A percentile compares a stretch with the other conserved stretches of the same genome.
phyloP scores from a whole-genome alignment of 2,113 vertebrate species.

The Cephalopholis sonnerati region DNA sequence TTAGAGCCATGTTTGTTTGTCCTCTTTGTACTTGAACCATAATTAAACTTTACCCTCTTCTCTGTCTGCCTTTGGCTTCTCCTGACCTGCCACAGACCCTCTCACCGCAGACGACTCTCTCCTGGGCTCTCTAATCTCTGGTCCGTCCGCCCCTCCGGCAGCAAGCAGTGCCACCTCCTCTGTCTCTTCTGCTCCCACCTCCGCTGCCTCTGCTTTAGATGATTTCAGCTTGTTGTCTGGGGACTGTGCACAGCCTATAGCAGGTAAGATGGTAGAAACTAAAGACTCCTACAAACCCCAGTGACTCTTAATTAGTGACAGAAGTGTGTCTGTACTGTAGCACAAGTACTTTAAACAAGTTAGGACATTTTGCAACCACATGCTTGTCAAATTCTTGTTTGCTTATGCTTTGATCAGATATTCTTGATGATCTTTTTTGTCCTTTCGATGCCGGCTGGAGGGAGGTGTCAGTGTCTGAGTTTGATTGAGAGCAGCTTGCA shows the following conservation, averaged over 20 bases:
- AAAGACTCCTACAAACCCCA: background rate
- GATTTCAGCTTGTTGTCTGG: constrained; percentile 93
- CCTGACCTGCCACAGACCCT: constrained; percentile 82
- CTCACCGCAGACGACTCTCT: constrained; percentile 93
- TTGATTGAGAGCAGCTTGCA: no score
- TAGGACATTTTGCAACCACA: background rate
- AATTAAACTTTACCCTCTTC: background rate
- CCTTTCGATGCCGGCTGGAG: no score
- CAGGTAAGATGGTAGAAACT: constrained; percentile 84
- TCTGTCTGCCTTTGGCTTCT: background rate
- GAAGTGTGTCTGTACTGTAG: background rate
- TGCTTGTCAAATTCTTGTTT: background rate
- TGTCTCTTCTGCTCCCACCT: constrained; percentile 68
- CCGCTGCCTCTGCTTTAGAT: constrained; percentile 86
- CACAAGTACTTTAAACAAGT: background rate
- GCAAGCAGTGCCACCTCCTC: constrained; percentile 68
- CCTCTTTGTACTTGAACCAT: background rate
- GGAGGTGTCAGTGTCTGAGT: no score
- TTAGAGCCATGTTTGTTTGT: background rate
- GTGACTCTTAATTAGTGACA: background rate
- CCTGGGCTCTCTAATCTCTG: constrained; percentile 93
- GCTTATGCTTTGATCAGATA: background rate
- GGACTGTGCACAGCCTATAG: constrained; percentile 85
- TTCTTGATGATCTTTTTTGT: no score
- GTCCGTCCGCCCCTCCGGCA: constrained; percentile 73